Conservation (phyloP, 1,140 invertebrate genomes). For the Eciton burchellii region DNA sequence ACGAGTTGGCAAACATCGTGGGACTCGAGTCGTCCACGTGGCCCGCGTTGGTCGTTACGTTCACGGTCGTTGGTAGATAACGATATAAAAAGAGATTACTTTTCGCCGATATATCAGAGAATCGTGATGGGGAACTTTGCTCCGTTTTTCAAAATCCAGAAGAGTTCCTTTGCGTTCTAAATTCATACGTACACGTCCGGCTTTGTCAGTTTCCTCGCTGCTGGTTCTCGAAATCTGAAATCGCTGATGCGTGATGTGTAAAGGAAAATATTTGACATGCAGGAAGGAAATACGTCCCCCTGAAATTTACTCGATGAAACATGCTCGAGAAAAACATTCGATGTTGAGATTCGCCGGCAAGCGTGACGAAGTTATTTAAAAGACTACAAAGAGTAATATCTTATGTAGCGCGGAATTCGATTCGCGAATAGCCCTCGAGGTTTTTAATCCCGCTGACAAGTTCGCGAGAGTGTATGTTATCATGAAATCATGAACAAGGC, state of each 20-base stretch:
- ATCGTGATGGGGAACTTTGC: background rate
- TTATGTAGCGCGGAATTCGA: background rate
- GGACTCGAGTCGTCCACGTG: slow-evolving; percentile 26
- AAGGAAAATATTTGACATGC: no score
- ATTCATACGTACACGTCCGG: background rate
- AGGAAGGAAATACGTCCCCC: no score
- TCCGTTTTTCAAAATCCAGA: background rate
- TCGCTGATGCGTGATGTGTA: no score
- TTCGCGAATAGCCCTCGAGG: background rate
- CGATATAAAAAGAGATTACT: slow-evolving; percentile 33
- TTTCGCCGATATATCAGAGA: background rate
- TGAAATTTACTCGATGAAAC: no score
- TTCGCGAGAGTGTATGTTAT: background rate
- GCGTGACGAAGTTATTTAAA: background rate
- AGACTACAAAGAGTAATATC: background rate
- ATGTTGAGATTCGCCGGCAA: no score
- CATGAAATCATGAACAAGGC: background rate
- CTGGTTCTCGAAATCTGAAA: no score
- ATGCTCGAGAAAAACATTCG: no score
- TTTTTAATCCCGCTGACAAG: background rate
- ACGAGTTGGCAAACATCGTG: slow-evolving; percentile 61
- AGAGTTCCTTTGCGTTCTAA: slow-evolving; percentile 2
- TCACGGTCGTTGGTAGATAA: slow-evolving; percentile 25
- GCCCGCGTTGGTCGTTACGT: slow-evolving; percentile 5
- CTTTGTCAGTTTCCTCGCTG: background rate